These are phyloP conservation scores for Abrostola triplasia DNA, from an alignment of 2,888 invertebrate species.

Conservation along the genomic window DNA sequence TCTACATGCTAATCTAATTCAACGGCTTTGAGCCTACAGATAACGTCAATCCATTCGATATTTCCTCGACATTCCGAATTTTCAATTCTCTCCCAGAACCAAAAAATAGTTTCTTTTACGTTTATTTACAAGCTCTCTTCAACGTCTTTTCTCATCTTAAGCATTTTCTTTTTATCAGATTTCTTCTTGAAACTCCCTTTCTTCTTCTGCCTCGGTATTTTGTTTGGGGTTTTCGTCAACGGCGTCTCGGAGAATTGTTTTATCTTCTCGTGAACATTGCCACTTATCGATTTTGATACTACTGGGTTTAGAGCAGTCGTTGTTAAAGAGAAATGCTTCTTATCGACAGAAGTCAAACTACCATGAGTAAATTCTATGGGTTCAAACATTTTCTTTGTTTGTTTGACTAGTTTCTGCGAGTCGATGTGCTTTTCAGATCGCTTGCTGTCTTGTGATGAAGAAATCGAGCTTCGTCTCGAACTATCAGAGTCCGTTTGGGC, in stretches of 20 bases:
- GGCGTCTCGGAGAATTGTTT: slow-evolving; percentile 76
- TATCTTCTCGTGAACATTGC: slow-evolving; percentile 84
- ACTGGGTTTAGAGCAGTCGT: slow-evolving; percentile 63
- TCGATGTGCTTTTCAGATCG: slow-evolving; percentile 57
- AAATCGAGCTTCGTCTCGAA: slow-evolving; percentile 75
- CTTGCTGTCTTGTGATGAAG: slow-evolving; percentile 73
- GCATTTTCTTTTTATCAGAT: slow-evolving; percentile 74
- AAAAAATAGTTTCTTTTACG: not conserved
- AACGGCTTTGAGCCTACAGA: slow-evolving; percentile 40
- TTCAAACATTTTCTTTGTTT: slow-evolving; percentile 78
- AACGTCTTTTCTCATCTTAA: slow-evolving; percentile 80
- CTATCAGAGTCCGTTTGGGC: slow-evolving; percentile 81
- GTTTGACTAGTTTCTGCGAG: slow-evolving; percentile 67
- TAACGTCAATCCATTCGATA: slow-evolving; percentile 20
- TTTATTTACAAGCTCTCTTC: slow-evolving; percentile 76
- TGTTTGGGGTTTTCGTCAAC: slow-evolving; percentile 65
- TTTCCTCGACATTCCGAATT: not conserved
- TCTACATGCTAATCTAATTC: slow-evolving; percentile 58
- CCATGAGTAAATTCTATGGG: slow-evolving; percentile 67
- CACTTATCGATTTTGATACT: slow-evolving; percentile 69
- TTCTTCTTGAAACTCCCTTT: slow-evolving; percentile 75
- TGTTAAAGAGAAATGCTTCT: slow-evolving; percentile 63
- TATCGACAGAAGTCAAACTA: slow-evolving; percentile 67
- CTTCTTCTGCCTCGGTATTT: slow-evolving; percentile 73
- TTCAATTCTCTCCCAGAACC: not conserved